phyloP scores from a whole-genome alignment of 2,113 vertebrate species.

The Poeciliopsis retropinna region DNA sequence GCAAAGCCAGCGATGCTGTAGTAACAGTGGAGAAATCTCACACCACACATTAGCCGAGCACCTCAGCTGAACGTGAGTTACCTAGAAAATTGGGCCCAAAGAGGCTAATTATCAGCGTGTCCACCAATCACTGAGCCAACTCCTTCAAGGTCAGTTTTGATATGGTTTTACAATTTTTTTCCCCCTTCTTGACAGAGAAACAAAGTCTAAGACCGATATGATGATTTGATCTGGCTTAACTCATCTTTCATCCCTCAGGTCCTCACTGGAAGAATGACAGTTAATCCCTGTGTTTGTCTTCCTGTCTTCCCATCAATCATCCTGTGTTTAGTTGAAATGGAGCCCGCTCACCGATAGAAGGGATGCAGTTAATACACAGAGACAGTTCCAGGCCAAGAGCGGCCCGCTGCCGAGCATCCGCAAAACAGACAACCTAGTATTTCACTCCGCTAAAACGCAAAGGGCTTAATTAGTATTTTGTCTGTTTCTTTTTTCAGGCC shows the following conservation, averaged over 20 bases:
- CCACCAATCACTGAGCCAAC: constrained; percentile 43
- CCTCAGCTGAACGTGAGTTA: constrained; percentile 12
- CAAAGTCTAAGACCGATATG: constrained; percentile 1
- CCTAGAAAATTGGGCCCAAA: constrained; percentile 29
- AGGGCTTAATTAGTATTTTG: constrained; percentile 64
- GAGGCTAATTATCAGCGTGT: constrained; percentile 49
- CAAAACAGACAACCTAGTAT: constrained; percentile 12
- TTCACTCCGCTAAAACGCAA: constrained; percentile 35
- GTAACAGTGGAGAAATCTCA: not conserved
- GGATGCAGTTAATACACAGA: constrained; percentile 47
- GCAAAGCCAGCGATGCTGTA: not conserved
- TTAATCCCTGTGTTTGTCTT: constrained; percentile 45
- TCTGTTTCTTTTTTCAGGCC: constrained; percentile 29
- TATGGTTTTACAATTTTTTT: not conserved
- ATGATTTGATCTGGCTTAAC: constrained; percentile 47
- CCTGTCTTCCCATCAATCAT: constrained; percentile 5
- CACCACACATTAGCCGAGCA: constrained; percentile 10
- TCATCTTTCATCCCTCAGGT: constrained; percentile 34
- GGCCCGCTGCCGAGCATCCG: constrained; percentile 30
- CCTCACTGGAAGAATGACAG: constrained; percentile 17
- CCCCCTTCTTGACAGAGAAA: not conserved
- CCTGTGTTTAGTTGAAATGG: constrained; percentile 14
- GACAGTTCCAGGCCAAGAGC: constrained; percentile 58
- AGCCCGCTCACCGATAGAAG: constrained; percentile 34
- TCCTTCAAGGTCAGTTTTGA: constrained; percentile 21